These are phyloP conservation scores for Enteromius radiatus DNA, from an alignment of 2,797 vertebrate species.

Conservation along the genomic window DNA sequence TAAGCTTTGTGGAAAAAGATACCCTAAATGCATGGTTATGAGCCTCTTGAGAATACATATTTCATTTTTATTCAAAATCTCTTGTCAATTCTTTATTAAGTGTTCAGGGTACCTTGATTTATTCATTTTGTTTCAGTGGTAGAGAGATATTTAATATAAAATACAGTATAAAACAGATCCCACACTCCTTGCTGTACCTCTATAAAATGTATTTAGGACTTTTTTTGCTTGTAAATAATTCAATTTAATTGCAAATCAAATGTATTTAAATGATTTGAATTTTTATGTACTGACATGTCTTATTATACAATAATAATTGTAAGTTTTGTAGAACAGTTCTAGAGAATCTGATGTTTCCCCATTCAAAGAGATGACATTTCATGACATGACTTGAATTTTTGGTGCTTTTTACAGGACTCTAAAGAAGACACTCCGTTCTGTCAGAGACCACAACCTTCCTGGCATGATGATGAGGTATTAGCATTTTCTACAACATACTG, in stretches of 20 bases:
- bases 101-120: not conserved
- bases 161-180: slow-evolving; percentile 4
- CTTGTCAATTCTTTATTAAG: slow-evolving; percentile 11
- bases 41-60: slow-evolving; percentile 1
- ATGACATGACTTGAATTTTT: not conserved
- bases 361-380: too few species aligned
- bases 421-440: slow-evolving; percentile 67
- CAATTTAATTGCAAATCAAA: not conserved
- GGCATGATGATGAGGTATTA: slow-evolving; percentile 77
- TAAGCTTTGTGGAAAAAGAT: not conserved
- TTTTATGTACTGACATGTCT: not conserved
- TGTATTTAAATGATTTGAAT: not conserved
- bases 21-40: not conserved
- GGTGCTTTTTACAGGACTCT: slow-evolving; percentile 68
- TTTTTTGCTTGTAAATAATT: not conserved
- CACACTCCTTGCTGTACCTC: not conserved
- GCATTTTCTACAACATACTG: not conserved
- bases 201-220: not conserved
- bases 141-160: not conserved
- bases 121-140: not conserved
- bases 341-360: too few species aligned
- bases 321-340: too few species aligned
- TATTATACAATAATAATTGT: not conserved
- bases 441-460: slow-evolving; percentile 73
- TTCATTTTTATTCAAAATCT: slow-evolving; percentile 7